phyloP scores from a whole-genome alignment of 2,888 invertebrate genomes.

The Xestia ashworthii region DNA sequence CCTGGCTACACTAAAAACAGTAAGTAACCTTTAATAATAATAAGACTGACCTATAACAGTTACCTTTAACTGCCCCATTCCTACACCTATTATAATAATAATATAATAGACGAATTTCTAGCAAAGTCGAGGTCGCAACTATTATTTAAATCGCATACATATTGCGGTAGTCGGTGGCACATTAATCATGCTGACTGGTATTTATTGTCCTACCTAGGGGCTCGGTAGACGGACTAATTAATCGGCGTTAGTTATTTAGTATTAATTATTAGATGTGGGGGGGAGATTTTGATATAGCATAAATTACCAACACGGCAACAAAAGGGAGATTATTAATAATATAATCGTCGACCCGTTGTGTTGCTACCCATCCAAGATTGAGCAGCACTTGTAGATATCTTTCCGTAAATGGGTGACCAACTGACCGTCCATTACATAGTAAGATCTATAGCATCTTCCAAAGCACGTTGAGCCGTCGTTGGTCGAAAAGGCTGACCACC shows the following conservation, averaged over 20 bases:
- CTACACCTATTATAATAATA: slow-evolving; percentile 17
- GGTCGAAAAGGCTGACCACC: no score
- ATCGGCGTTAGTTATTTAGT: slow-evolving; percentile 10
- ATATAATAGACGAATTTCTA: slow-evolving; percentile 21
- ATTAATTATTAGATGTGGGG: not conserved
- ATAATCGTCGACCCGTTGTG: no score
- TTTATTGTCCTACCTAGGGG: slow-evolving; percentile 23
- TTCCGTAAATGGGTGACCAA: not conserved
- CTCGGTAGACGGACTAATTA: slow-evolving; percentile 29
- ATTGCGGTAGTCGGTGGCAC: slow-evolving; percentile 26
- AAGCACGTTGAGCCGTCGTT: not conserved
- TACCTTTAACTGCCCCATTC: slow-evolving; percentile 13
- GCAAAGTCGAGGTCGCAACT: slow-evolving; percentile 45
- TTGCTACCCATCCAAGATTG: not conserved
- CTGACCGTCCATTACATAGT: not conserved
- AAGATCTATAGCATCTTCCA: not conserved
- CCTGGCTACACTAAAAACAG: not conserved
- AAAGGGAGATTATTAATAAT: no score
- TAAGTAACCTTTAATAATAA: slow-evolving; percentile 19
- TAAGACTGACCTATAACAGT: slow-evolving; percentile 28
- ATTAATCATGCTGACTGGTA: slow-evolving; percentile 57
- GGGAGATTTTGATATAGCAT: no score
- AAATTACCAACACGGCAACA: no score
- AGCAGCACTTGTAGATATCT: not conserved
- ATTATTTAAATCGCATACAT: slow-evolving; percentile 58